phyloP scores from a whole-genome alignment of 2,888 invertebrate species.

The Notocelia uddmanniana region DNA sequence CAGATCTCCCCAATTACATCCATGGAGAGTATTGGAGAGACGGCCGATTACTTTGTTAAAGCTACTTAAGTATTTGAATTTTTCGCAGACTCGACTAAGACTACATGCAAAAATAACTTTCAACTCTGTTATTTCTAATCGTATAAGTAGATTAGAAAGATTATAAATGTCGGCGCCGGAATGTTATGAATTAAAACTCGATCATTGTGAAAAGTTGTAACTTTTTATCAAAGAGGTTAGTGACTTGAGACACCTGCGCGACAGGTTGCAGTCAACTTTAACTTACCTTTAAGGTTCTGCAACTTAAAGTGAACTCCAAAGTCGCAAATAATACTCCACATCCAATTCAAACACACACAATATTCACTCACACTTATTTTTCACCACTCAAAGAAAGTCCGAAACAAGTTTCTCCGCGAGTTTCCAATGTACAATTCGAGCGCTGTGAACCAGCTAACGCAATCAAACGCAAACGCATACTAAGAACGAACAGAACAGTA shows the following conservation, averaged over 20 bases:
- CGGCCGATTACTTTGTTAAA: no score
- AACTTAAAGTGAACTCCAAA: conserved; percentile 55
- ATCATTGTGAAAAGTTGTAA: conserved; percentile 49
- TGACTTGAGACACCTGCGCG: conserved; percentile 84
- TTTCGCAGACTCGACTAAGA: no score
- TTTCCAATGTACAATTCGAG: conserved; percentile 59
- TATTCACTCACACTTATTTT: conserved; percentile 62
- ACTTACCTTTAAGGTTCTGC: conserved; percentile 67
- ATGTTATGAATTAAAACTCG: conserved; percentile 33
- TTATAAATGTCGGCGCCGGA: neutral
- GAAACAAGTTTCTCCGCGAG: conserved; percentile 77
- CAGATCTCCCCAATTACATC: no score
- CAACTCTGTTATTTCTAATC: neutral
- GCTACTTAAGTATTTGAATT: no score
- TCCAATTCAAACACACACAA: conserved; percentile 58
- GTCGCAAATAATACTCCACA: conserved; percentile 52
- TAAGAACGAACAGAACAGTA: conserved; percentile 52
- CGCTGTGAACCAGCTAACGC: conserved; percentile 57
- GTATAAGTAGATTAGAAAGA: neutral
- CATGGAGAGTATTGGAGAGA: no score
- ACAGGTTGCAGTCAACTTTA: conserved; percentile 78
- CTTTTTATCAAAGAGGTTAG: conserved; percentile 68
- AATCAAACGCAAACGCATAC: conserved; percentile 69
- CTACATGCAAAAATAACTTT: neutral
- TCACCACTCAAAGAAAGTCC: conserved; percentile 65